These are phyloP conservation scores for Pterocles burchelli DNA, from an alignment of 2,113 vertebrate genomes.

Conservation along the genomic window DNA sequence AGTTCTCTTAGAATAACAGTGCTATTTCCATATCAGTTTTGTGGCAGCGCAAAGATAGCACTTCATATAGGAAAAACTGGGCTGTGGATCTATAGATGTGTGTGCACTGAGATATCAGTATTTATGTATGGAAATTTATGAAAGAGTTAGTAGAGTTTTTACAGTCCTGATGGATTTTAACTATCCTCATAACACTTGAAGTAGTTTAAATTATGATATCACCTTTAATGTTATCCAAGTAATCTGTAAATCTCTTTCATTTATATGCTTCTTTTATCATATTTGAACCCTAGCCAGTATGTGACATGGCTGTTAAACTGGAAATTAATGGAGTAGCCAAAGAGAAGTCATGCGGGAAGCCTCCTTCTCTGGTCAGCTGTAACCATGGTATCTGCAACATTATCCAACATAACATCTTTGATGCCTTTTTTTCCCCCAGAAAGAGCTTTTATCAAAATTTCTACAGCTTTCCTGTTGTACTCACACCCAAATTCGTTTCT, in stretches of 20 bases:
- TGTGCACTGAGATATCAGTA: not conserved
- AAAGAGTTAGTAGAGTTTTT: not conserved
- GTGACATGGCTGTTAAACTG: not conserved
- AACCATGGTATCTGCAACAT: not conserved
- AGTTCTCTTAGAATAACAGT: not conserved
- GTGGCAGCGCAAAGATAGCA: not conserved
- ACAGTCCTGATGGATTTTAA: not conserved
- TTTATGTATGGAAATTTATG: not conserved
- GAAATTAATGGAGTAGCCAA: not conserved
- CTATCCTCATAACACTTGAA: not conserved
- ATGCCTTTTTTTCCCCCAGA: not conserved
- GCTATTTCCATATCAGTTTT: not conserved
- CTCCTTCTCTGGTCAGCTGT: not conserved
- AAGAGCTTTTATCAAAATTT: slow-evolving; percentile 22
- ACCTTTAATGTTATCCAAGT: not conserved
- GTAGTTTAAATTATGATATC: not conserved
- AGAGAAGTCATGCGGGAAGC: not conserved
- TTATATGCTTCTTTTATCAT: not conserved
- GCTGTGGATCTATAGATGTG: not conserved
- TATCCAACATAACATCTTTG: not conserved
- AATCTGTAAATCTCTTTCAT: not conserved
- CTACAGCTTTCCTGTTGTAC: not conserved
- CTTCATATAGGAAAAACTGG: not conserved
- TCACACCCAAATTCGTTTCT: slow-evolving; percentile 37
- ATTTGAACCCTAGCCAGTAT: not conserved